phyloP scores from a whole-genome alignment of 2,888 invertebrate genomes.

The Sialis fuliginosa region DNA sequence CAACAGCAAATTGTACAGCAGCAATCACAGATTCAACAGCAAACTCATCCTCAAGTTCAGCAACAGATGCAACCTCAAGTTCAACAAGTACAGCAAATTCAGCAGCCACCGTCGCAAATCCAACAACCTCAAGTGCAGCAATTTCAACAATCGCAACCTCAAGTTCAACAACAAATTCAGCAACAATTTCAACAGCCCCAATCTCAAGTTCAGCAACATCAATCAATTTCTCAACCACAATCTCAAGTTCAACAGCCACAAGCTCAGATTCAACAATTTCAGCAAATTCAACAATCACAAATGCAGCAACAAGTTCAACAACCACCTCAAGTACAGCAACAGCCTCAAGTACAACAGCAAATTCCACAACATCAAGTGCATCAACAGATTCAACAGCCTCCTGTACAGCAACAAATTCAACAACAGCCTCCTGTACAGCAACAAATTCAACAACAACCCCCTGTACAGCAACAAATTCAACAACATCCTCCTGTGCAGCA shows the following conservation, averaged over 20 bases:
- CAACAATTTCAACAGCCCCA: slow-evolving; percentile 7
- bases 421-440: slow-evolving; percentile 5
- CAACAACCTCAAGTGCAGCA: slow-evolving; percentile 12
- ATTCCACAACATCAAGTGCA: slow-evolving; percentile 9
- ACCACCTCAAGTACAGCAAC: slow-evolving; percentile 13
- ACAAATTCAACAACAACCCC: slow-evolving; percentile 7
- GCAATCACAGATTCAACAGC: slow-evolving; percentile 11
- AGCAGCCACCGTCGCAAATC: slow-evolving; percentile 13
- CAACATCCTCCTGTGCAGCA: slow-evolving; percentile 15
- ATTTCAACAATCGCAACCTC: slow-evolving; percentile 13
- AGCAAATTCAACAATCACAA: slow-evolving; percentile 10
- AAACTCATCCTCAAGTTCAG: slow-evolving; percentile 8
- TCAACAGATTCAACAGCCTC: slow-evolving; percentile 3
- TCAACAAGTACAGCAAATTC: slow-evolving; percentile 9
- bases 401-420: slow-evolving; percentile 4
- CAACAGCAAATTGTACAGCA: slow-evolving; percentile 8
- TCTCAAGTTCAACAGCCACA: slow-evolving; percentile 7
- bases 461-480: not conserved
- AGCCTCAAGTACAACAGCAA: slow-evolving; percentile 8
- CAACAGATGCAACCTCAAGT: slow-evolving; percentile 3
- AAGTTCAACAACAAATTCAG: slow-evolving; percentile 10
- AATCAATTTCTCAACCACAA: slow-evolving; percentile 7
- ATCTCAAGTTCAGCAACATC: slow-evolving; percentile 7
- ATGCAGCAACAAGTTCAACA: slow-evolving; percentile 14
- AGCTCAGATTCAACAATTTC: slow-evolving; percentile 10